phyloP scores from a whole-genome alignment of 2,888 invertebrate genomes.

The Allolobophora icterica region DNA sequence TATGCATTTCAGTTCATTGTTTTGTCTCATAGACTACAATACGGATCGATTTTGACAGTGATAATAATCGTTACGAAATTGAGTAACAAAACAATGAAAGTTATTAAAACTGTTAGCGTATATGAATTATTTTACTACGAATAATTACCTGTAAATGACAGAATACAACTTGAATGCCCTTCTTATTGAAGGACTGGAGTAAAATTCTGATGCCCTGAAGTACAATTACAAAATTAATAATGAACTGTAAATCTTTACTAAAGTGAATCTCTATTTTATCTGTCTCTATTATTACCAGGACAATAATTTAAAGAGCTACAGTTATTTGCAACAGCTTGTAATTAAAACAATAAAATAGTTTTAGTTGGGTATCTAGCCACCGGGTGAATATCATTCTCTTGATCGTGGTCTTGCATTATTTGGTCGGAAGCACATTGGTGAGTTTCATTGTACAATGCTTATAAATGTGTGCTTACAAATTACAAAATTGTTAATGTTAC shows the following conservation, averaged over 20 bases:
- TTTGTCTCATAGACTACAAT: neutral
- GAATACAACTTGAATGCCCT: conserved; percentile 30
- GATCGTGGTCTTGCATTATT: too few species aligned
- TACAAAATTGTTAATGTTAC: too few species aligned
- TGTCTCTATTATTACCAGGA: neutral
- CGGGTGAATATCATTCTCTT: too few species aligned
- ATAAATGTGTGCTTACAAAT: too few species aligned
- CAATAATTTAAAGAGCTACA: too few species aligned
- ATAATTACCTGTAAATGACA: conserved; percentile 35
- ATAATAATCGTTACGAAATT: neutral
- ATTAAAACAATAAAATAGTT: neutral
- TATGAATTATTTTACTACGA: neutral
- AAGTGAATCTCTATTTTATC: neutral
- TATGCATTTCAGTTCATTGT: too few species aligned
- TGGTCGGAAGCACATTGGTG: too few species aligned
- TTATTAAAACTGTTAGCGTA: too few species aligned
- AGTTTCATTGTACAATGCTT: too few species aligned
- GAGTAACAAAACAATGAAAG: too few species aligned
- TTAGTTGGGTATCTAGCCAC: neutral
- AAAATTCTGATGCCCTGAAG: conserved; percentile 31
- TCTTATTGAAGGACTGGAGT: conserved; percentile 32
- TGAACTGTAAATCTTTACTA: neutral
- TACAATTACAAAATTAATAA: neutral
- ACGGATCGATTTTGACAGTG: neutral
- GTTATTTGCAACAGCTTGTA: neutral